Evolutionary conservation across 2,797 vertebrate genomes (phyloP).

Genomic region (Lophius americanus): DNA sequence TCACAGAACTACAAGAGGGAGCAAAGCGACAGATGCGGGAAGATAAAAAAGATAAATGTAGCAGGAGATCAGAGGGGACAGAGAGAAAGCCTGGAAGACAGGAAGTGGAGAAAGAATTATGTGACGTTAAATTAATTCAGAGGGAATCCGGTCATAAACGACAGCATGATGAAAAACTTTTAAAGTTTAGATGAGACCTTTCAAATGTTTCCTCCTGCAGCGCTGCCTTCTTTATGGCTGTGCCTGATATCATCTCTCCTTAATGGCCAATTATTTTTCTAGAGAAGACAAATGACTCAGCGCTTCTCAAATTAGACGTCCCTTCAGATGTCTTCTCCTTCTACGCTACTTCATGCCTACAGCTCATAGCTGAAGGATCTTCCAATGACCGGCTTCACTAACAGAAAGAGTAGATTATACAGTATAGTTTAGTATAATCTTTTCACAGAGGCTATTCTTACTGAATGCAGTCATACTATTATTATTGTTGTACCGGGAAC

Average conservation of each 20-base stretch:
- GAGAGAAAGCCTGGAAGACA: constrained; percentile 20
- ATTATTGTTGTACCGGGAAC: too few species aligned
- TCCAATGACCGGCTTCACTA: too few species aligned
- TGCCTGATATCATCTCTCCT: constrained; percentile 43
- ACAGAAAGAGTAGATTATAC: too few species aligned
- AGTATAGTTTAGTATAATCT: too few species aligned
- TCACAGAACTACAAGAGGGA: neutral
- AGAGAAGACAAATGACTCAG: constrained; percentile 37
- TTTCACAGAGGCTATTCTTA: too few species aligned
- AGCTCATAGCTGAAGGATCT: too few species aligned
- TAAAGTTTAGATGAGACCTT: constrained; percentile 54
- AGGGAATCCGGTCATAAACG: constrained; percentile 13
- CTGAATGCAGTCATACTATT: too few species aligned
- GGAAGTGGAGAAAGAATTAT: constrained; percentile 27
- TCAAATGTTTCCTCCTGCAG: constrained; percentile 56
- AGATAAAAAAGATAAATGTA: constrained; percentile 16
- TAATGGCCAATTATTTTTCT: constrained; percentile 43
- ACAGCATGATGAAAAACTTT: constrained; percentile 42
- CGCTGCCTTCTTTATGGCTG: constrained; percentile 44
- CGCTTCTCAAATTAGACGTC: constrained; percentile 56
- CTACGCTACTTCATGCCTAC: too few species aligned
- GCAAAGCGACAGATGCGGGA: constrained; percentile 1
- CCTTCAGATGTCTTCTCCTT: neutral
- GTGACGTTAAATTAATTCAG: constrained; percentile 33
- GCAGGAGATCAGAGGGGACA: neutral